Conservation (phyloP, 2,888 invertebrate genomes). For the Drosophila helvetica region DNA sequence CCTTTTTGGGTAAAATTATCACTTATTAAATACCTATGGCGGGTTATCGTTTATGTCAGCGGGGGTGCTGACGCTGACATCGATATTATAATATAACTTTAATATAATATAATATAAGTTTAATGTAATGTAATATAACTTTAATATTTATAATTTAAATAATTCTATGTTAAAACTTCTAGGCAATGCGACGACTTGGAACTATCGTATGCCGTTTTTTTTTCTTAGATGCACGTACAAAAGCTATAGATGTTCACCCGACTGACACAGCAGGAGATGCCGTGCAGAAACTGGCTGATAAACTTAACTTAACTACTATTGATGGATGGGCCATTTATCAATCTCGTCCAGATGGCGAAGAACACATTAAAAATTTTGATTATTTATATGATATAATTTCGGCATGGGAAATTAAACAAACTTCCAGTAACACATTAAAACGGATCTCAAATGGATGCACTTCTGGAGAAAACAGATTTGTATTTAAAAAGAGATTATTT, state of each 20-base stretch:
- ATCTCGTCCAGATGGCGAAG: conserved; percentile 93
- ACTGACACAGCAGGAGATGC: conserved; percentile 97
- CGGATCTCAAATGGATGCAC: conserved; percentile 89
- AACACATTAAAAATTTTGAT: conserved; percentile 95
- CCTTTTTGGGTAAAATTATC: no score
- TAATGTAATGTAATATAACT: no score
- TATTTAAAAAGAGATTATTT: conserved; percentile 95
- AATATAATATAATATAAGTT: no score
- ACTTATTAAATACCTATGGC: no score
- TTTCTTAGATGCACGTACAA: conserved; percentile 97
- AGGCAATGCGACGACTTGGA: conserved; percentile 95
- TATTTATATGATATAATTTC: conserved; percentile 97
- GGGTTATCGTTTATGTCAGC: no score
- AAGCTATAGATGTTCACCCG: conserved; percentile 97
- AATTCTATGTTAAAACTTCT: conserved; percentile 1
- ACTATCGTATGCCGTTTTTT: conserved; percentile 97
- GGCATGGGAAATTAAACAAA: conserved; percentile 93
- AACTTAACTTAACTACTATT: conserved; percentile 91
- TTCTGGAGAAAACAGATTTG: conserved; percentile 95
- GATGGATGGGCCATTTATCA: conserved; percentile 98
- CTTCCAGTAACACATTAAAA: conserved; percentile 85
- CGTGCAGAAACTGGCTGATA: conserved; percentile 93
- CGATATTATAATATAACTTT: no score
- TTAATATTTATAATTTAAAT: no score
- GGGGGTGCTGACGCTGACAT: no score